phyloP scores from a whole-genome alignment of 2,797 vertebrate genomes.

The Pygocentrus nattereri region DNA sequence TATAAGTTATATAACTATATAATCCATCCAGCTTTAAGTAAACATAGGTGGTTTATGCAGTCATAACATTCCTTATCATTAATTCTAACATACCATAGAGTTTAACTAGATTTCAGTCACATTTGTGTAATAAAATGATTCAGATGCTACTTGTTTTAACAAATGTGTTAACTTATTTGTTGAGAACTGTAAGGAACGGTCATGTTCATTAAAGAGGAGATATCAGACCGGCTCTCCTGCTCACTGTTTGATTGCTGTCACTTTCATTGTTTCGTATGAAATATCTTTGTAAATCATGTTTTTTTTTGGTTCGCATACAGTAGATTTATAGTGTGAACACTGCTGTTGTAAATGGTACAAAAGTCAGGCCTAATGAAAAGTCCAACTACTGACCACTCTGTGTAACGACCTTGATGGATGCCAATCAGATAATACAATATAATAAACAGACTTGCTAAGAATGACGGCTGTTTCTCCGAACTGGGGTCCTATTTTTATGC shows the following conservation, averaged over 20 bases:
- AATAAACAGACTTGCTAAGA: not conserved
- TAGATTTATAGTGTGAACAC: not conserved
- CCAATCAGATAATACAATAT: not conserved
- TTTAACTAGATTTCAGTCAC: not conserved
- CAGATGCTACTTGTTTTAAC: not conserved
- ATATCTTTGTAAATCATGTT: not conserved
- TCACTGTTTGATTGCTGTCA: not conserved
- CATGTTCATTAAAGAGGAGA: constrained; percentile 37
- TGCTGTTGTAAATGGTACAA: not conserved
- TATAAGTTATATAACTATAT: not conserved
- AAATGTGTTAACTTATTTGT: constrained; percentile 30
- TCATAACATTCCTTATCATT: constrained; percentile 1
- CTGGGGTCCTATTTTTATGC: not conserved
- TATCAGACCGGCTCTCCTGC: not conserved
- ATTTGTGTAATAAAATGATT: not conserved
- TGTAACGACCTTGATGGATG: constrained; percentile 1
- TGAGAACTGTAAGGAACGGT: not conserved
- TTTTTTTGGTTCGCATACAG: too few species aligned
- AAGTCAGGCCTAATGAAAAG: not conserved
- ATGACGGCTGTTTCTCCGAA: not conserved
- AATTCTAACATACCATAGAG: not conserved
- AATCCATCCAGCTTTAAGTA: not conserved
- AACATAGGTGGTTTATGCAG: too few species aligned
- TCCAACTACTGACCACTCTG: not conserved
- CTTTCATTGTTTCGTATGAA: not conserved